A percentile compares a stretch with the other conserved stretches of the same genome.
These are phyloP conservation scores for Chalcosyrphus nemorum DNA, from an alignment of 2,888 invertebrate species.

Conservation along the genomic window DNA sequence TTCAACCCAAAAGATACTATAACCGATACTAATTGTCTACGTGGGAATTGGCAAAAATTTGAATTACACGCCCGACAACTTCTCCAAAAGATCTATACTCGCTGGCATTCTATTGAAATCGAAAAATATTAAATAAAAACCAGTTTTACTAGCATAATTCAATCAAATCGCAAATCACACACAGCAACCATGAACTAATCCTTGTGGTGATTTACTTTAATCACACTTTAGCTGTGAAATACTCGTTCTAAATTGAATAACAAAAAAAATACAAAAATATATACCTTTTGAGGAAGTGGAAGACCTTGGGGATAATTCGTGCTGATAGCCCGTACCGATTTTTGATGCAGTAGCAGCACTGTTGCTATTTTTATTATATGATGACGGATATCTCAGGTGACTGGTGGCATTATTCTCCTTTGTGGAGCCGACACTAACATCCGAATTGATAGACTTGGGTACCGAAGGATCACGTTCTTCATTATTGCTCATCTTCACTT, in stretches of 20 bases:
- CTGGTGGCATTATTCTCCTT: conserved; percentile 16
- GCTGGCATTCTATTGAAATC: no score
- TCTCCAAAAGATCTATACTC: no score
- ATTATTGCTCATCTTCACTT: conserved; percentile 42
- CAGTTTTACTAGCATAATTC: neutral
- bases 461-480: neutral
- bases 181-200: neutral
- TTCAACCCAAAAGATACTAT: neutral
- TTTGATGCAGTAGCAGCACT: neutral
- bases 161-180: no score
- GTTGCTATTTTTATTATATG: conserved; percentile 16
- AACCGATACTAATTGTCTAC: neutral
- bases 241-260: neutral
- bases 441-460: neutral
- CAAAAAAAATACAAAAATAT: no score
- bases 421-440: neutral
- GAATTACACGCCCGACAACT: neutral
- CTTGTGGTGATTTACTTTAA: neutral
- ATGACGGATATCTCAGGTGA: conserved; percentile 11
- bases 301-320: conserved; percentile 55
- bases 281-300: conserved; percentile 63
- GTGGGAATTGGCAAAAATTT: neutral
- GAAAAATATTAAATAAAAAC: no score
- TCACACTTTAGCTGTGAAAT: neutral
- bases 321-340: conserved; percentile 32